Percentiles rank a stretch among this genome's conserved stretches.
phyloP scores from a whole-genome alignment of 2,888 invertebrate species.

The Ectemnius cavifrons region DNA sequence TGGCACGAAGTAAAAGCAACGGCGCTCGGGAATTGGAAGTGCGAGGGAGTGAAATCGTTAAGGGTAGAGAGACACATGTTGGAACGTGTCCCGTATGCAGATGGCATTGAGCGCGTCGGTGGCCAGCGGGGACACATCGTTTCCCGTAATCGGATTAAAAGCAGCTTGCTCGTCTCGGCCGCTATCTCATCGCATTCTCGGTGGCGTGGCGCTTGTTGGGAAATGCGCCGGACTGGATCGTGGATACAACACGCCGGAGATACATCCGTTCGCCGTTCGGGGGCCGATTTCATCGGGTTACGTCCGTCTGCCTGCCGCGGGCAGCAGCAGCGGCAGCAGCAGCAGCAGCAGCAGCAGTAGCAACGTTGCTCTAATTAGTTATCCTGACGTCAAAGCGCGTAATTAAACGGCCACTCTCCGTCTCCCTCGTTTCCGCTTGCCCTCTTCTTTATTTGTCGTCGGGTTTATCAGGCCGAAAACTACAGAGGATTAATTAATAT shows the following conservation, averaged over 20 bases:
- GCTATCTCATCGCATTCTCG: conserved; percentile 37
- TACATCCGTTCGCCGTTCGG: conserved; percentile 27
- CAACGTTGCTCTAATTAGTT: conserved; percentile 42
- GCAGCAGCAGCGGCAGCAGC: conserved; percentile 19
- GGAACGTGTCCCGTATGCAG: conserved; percentile 10
- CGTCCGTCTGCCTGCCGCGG: conserved; percentile 31
- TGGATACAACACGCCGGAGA: background rate
- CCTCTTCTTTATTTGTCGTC: conserved; percentile 8
- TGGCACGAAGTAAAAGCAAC: too few relatives aligned
- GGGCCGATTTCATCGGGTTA: conserved; percentile 32
- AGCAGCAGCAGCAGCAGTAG: too few relatives aligned
- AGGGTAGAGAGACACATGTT: too few relatives aligned
- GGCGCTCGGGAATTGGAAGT: too few relatives aligned
- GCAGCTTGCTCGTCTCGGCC: conserved; percentile 23
- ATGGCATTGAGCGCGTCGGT: conserved; percentile 23
- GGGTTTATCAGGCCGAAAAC: conserved; percentile 3
- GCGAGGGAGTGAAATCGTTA: too few relatives aligned
- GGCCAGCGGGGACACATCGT: conserved; percentile 20
- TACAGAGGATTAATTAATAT: conserved; percentile 11
- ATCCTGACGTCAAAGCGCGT: conserved; percentile 21
- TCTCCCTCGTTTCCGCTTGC: background rate
- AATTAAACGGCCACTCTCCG: conserved; percentile 34
- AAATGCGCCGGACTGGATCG: conserved; percentile 4
- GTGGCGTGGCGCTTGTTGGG: conserved; percentile 28
- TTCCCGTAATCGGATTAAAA: conserved; percentile 54